Conservation (phyloP, 2,797 vertebrate genomes). For the Micromesistius poutassou region DNA sequence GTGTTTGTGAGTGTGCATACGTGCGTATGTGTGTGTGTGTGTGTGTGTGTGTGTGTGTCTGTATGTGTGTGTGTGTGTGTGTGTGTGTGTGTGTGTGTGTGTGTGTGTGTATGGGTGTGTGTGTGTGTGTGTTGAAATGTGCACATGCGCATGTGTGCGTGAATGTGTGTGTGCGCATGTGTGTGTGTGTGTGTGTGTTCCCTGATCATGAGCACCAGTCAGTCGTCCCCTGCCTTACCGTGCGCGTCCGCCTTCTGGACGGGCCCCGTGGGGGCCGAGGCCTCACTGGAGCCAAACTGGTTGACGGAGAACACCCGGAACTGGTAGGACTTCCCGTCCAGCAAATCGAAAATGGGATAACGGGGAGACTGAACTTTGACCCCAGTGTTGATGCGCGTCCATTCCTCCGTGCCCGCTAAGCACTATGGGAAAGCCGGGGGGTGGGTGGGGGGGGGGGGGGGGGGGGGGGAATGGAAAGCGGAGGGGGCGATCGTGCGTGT, state of each 20-base stretch:
- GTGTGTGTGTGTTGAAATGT: neutral
- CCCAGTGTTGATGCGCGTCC: conserved; percentile 89
- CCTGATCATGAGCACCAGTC: neutral
- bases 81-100: neutral
- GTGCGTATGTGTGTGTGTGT: conserved; percentile 1
- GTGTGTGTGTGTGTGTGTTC: conserved; percentile 4
- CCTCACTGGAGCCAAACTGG: conserved; percentile 83
- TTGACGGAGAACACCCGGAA: conserved; percentile 89
- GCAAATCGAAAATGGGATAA: conserved; percentile 90
- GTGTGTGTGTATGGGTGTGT: no score
- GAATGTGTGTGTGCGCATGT: neutral
- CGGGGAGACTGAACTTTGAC: conserved; percentile 86
- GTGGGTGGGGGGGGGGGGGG: neutral
- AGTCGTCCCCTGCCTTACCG: conserved; percentile 73
- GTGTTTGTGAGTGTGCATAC: neutral
- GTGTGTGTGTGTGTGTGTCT: neutral
- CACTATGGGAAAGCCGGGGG: conserved; percentile 55
- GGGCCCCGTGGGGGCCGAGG: conserved; percentile 80
- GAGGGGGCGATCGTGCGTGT: neutral
- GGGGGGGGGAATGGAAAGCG: neutral
- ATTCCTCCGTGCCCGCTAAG: conserved; percentile 80
- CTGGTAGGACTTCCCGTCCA: conserved; percentile 84
- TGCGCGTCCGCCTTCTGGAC: conserved; percentile 80
- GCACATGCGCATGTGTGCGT: neutral
- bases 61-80: neutral